These are phyloP conservation scores for Archaeoteleia sp. DNA, from an alignment of 2,888 invertebrate species.

Conservation along the genomic window DNA sequence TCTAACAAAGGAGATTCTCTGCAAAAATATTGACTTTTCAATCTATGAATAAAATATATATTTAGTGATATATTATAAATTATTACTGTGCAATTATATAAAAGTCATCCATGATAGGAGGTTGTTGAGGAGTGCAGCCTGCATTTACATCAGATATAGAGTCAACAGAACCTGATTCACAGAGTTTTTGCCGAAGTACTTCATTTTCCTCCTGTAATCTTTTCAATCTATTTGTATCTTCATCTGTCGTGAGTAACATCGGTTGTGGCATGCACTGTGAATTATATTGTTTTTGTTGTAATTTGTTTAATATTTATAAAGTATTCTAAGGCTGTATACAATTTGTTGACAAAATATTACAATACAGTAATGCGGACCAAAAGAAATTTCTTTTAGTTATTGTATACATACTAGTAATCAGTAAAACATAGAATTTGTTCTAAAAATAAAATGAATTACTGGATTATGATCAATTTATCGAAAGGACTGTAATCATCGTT, in stretches of 20 bases:
- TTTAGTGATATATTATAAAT: constrained; percentile 3
- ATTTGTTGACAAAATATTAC: no score
- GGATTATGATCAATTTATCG: no score
- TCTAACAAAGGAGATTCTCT: constrained; percentile 76
- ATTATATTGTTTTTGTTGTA: no score
- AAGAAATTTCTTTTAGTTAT: no score
- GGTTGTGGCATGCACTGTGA: constrained; percentile 90
- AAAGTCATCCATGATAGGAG: constrained; percentile 93
- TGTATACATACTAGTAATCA: no score
- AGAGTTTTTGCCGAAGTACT: constrained; percentile 79
- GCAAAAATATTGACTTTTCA: constrained; percentile 53
- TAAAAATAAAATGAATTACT: no score
- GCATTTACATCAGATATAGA: constrained; percentile 79
- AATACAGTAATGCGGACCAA: no score
- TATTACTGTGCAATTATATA: constrained; percentile 87
- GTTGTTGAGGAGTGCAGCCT: constrained; percentile 82
- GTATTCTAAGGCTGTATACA: no score
- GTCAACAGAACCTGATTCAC: constrained; percentile 76
- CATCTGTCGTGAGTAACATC: constrained; percentile 88
- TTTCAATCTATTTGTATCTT: constrained; percentile 87
- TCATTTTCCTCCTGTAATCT: constrained; percentile 90
- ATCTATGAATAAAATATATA: constrained; percentile 60
- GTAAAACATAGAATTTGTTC: no score
- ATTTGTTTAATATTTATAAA: no score
- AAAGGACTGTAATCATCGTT: no score